Conservation (phyloP, 2,797 vertebrate genomes). For the Bufotes viridis region DNA sequence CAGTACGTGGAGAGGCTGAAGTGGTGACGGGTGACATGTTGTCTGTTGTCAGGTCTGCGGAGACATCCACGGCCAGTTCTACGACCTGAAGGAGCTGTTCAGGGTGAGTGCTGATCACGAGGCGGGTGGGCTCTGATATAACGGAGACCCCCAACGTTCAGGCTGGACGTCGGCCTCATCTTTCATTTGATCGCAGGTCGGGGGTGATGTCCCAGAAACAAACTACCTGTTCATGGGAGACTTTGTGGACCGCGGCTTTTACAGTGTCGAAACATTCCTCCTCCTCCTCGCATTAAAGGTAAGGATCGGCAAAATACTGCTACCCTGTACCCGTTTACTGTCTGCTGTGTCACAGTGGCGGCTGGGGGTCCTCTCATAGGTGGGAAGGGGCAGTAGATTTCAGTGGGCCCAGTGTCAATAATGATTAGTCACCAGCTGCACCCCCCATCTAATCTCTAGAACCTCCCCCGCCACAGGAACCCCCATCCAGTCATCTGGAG, state of each 20-base stretch:
- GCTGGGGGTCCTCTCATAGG: too few species aligned
- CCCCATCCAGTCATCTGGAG: too few species aligned
- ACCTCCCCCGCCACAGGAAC: too few species aligned
- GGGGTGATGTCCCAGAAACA: slow-evolving; percentile 93
- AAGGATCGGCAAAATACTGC: background rate
- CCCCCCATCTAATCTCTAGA: too few species aligned
- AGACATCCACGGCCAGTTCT: slow-evolving; percentile 95
- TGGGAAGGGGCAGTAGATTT: too few species aligned
- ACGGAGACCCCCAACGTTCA: too few species aligned
- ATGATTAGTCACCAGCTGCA: too few species aligned
- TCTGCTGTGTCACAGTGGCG: too few species aligned
- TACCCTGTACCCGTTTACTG: background rate
- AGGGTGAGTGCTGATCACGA: slow-evolving; percentile 79
- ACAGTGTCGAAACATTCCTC: slow-evolving; percentile 95
- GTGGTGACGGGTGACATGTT: background rate
- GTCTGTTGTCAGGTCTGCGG: slow-evolving; percentile 84
- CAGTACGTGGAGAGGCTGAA: background rate
- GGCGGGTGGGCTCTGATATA: background rate
- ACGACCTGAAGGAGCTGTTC: slow-evolving; percentile 94
- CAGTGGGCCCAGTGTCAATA: too few species aligned
- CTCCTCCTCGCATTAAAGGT: slow-evolving; percentile 93
- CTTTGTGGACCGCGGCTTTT: slow-evolving; percentile 95
- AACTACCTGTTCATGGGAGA: slow-evolving; percentile 97
- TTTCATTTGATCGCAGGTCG: slow-evolving; percentile 76
- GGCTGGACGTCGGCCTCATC: background rate